These are phyloP conservation scores for Aurelia aurita DNA, from an alignment of 30 jellyfish, hydroid and myxozoan genomes.

Conservation along the genomic window DNA sequence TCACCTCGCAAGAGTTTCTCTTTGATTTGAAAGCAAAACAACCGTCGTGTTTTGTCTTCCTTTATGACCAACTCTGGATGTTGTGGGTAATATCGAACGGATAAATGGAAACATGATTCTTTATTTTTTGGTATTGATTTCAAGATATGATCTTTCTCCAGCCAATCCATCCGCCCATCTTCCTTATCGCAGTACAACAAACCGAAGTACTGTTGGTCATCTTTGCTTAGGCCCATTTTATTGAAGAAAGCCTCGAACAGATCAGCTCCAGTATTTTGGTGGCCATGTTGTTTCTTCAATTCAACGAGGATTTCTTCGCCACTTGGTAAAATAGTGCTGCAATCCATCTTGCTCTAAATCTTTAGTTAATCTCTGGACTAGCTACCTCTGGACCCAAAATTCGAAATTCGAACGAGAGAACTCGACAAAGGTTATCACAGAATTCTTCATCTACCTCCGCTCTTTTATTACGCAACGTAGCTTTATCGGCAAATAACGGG, in stretches of 20 bases:
- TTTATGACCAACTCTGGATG: conserved; percentile 69
- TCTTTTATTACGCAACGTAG: too few relatives aligned
- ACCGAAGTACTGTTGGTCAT: conserved; percentile 74
- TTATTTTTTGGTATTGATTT: conserved; percentile 37
- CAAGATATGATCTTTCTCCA: conserved; percentile 44
- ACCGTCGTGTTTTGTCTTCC: conserved; percentile 50
- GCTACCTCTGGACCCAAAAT: too few relatives aligned
- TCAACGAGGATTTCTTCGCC: conserved; percentile 32
- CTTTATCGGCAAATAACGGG: too few relatives aligned
- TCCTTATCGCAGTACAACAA: conserved; percentile 61
- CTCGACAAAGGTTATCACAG: too few relatives aligned
- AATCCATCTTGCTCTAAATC: conserved; percentile 14
- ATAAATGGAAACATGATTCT: conserved; percentile 23
- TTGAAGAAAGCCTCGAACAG: conserved; percentile 39
- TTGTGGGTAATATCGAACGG: conserved; percentile 72
- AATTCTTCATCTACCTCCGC: too few relatives aligned
- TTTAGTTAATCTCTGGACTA: too few relatives aligned
- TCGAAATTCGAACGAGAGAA: too few relatives aligned
- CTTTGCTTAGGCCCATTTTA: conserved; percentile 55
- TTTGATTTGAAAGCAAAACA: conserved; percentile 66
- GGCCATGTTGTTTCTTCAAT: conserved; percentile 11
- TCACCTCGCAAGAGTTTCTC: conserved; percentile 65
- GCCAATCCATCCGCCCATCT: conserved; percentile 89
- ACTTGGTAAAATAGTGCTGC: conserved; percentile 33
- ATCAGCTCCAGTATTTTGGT: conserved; percentile 23